phyloP scores from a whole-genome alignment of 2,888 invertebrate genomes.

The Xylota sylvarum region DNA sequence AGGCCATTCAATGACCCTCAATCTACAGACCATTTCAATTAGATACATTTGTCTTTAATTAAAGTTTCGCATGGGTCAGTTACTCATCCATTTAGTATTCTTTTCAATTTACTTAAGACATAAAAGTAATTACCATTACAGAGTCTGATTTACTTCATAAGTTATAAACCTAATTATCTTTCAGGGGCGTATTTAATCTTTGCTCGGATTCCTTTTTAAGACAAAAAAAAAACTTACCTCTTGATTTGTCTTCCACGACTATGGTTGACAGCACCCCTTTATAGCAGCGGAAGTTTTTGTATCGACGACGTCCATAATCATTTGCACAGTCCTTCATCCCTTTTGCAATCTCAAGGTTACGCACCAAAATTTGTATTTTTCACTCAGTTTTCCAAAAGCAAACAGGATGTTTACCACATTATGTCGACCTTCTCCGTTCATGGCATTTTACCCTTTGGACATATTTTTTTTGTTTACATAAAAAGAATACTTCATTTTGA shows the following conservation, averaged over 20 bases:
- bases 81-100: background rate
- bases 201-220: background rate
- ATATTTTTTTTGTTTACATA: background rate
- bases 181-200: constrained; percentile 3
- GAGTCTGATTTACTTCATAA: constrained; percentile 10
- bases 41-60: background rate
- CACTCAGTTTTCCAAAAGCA: background rate
- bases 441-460: background rate
- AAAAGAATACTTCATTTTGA: constrained; percentile 2
- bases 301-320: background rate
- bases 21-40: background rate
- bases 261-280: background rate
- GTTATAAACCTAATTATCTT: constrained; percentile 23
- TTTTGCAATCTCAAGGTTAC: background rate
- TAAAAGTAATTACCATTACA: constrained; percentile 27
- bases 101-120: constrained; percentile 1
- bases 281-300: background rate
- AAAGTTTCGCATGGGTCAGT: constrained; percentile 14
- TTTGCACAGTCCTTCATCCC: background rate
- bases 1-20: background rate
- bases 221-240: background rate
- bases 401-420: constrained; percentile 12
- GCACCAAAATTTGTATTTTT: background rate
- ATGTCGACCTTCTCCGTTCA: background rate
- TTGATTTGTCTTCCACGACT: background rate